Base-by-base conservation (phyloP, 2,797 vertebrate genomes). In the Urophycis tenuis region DNA sequence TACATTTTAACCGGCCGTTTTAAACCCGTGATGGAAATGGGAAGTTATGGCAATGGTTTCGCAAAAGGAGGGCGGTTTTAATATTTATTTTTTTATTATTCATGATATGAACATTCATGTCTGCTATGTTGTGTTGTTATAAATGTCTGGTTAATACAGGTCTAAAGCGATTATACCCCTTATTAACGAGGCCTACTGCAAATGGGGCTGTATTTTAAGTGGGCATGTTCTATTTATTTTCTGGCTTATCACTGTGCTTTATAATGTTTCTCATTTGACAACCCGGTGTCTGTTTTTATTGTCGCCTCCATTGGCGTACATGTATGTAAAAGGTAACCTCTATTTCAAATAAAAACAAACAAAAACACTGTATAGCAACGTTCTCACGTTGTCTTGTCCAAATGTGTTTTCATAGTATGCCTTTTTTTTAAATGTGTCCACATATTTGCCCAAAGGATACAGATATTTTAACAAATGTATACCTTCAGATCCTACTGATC, bases 231-330 rank as follows among this genome's bases (percentile, higher is more conserved):
- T 67, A 67, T 67, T 67, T 67, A 67, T 67, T 67, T 29, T 25
- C 60, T 67, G 60, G 25, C 60, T 64, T 64, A 11, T 64, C 60
- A 64, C 60, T 64, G 60, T 64, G 60, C 60, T 67, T 67, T 67
- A 67, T 67, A 29, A 67, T 67, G 25, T 67, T 60, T 60, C 60
- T 67, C 7, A 67, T 67, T 67, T 67, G 60, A 29, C 60, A 67
- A n/a, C n/a, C 53, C 53, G 1, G 0, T 35, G 35, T 74, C 73
- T 45, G 79, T 30, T 74, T 29, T 72, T 35, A 77, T 7, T 36
- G 32, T 31, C 34, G 76, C 69, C 10, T 2, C 53, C n/a, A 10
- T 60, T 1, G 9, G 60, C 60, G 11, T 67, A 29, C 25, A 29
- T 67, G 60, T 67, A 29, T 29, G 60, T 67, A 60, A 60, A 60